Base-by-base conservation (phyloP, 2,113 vertebrate genomes). In the Paedocypris sp. region DNA sequence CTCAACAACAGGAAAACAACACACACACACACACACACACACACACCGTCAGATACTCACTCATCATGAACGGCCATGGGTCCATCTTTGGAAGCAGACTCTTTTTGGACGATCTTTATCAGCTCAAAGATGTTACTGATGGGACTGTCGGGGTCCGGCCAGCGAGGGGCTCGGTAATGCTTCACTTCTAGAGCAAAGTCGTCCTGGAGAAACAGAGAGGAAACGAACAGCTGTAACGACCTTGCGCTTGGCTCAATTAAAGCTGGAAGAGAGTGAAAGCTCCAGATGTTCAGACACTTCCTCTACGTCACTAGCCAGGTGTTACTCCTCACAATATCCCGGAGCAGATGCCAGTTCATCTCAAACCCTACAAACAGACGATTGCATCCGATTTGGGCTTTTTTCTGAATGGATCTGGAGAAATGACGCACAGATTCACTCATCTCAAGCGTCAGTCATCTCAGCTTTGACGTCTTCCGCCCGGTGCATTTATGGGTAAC, bases 91-190 rank as follows among this genome's bases (percentile, higher is more conserved):
- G 33, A 77, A 23, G 73, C 52, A 18, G 77, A 79, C 68, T 89
- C 87, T 60, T 90, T 85, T 74, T 86, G 89, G 66, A 98, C 84
- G 64, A 95, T 72, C 68, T 75, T 84, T 66, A 94, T 79, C 47
- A 98, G 82, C 81, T 97, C 90, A 64, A 97, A 96, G 22, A 89
- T 93, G 81, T 86, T 91, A 73, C 92, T 96, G 68, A 97, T 89
- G 36, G 91, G 88, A 59, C 90, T 86, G 75, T 99, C 92, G 4
- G 93, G 94, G 80, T 97, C 93, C 36, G 93, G 94, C 95, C 95
- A 98, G 66, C 77, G 87, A 38, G 92, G 88, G 63, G 86, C 82
- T 22, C 85, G 85, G 75, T 90, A 97, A 74, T 91, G 93, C 53
- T 85, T 89, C 69, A 99, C 91, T 82, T 98, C 91, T 68, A 95